Base-by-base conservation (phyloP, 2,797 vertebrate species). In the Acridotheres tristis region DNA sequence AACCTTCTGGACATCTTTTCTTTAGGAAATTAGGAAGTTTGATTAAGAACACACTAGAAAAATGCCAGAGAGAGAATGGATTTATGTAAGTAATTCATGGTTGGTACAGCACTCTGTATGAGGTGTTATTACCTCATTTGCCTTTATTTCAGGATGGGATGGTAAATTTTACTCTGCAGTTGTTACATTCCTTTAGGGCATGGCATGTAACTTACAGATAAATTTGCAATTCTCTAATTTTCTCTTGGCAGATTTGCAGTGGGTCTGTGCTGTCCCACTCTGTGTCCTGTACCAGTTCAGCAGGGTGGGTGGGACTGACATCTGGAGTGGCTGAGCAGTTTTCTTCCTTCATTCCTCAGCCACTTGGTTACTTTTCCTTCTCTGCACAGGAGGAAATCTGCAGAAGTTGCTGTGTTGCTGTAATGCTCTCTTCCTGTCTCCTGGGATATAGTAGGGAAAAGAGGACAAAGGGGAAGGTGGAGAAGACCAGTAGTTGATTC, bases 41-140 rank as follows among this genome's bases (percentile, higher is more conserved):
- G 88, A 98, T 99, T 94, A 99, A 98, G 96, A 99, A 98, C 95
- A 99, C 99, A 1, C 98, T 99, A 95, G 99, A 99, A 96, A 99
- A 99, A 91, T 99, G 99, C 96, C 98, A 99, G 97, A 97, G 99
- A 96, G 99, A 99, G 94, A 99, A 99, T 81, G 99, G 99, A 68
- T 99, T 99, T 96, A 99, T 99, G 99, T 99, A 97, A 99, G 99
- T 98, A 51, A 38, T 73, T 86, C 0, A 3, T 91, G 18, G 29
- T 80, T 94, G 50, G 36, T 85, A 36, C 43, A 21, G 30, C 74
- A 21, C 23, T 51, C 29, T 65, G 0, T 38, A 36, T 47, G 63
- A 75, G 47, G 16, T 71, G 19, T 69, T 88, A 77, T 10, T 72
- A 53, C 27, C 15, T 84, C 20, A n/a, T 78, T 89, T 94, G 63